Evolutionary conservation across 2,888 invertebrate species (phyloP).

Genomic region (Amphiduros pacificus): DNA sequence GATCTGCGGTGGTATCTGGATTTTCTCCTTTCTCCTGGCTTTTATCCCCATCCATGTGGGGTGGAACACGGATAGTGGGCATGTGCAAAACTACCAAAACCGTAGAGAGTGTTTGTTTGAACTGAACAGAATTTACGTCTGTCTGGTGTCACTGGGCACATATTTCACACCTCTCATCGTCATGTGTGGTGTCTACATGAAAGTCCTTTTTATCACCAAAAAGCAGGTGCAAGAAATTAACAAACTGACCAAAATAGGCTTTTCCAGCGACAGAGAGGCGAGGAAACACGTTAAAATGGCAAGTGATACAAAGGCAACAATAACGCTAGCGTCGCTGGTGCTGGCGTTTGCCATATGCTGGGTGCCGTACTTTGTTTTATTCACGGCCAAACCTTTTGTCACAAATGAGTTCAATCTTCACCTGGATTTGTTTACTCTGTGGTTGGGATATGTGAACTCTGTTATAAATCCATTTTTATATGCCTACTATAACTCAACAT

Average conservation of each 20-base stretch:
- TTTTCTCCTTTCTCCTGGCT: conserved; percentile 31
- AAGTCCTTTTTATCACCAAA: conserved; percentile 26
- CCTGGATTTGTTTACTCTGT: conserved; percentile 28
- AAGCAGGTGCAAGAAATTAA: conserved; percentile 32
- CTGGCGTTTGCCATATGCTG: conserved; percentile 34
- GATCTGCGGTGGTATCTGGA: conserved; percentile 28
- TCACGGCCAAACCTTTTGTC: conserved; percentile 32
- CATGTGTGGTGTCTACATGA: conserved; percentile 31
- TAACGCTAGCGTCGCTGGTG: conserved; percentile 33
- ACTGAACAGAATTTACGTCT: conserved; percentile 30
- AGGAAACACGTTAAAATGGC: conserved; percentile 15
- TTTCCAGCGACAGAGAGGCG: conserved; percentile 9
- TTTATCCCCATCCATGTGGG: conserved; percentile 34
- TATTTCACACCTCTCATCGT: conserved; percentile 31
- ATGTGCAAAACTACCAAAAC: conserved; percentile 23
- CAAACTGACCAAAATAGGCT: conserved; percentile 20
- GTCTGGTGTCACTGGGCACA: conserved; percentile 29
- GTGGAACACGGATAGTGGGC: conserved; percentile 29
- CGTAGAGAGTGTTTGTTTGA: conserved; percentile 26
- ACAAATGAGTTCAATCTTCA: conserved; percentile 15
- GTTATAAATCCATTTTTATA: conserved; percentile 34
- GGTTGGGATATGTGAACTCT: conserved; percentile 34
- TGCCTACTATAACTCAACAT: conserved; percentile 35
- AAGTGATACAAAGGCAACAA: conserved; percentile 32
- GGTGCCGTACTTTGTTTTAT: conserved; percentile 33